Evolutionary conservation across 2,113 vertebrate species (phyloP).

Genomic region (Halichoeres trimaculatus): DNA sequence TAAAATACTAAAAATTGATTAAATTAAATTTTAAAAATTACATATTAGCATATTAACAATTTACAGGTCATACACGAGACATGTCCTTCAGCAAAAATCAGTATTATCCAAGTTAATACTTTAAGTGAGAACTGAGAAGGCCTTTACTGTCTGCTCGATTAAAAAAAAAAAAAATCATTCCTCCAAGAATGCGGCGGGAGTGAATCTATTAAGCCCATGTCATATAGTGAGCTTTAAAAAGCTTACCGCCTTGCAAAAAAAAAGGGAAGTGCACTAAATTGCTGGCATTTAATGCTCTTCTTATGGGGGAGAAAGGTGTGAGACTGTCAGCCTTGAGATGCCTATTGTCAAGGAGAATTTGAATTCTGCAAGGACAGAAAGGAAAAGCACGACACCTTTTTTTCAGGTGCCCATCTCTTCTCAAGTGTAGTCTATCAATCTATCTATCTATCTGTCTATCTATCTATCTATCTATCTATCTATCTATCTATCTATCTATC

Average conservation of each 20-base stretch:
- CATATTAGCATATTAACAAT: too few relatives aligned
- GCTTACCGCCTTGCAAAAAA: slow-evolving; percentile 41
- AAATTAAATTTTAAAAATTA: too few relatives aligned
- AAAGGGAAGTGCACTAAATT: too few relatives aligned
- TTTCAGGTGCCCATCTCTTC: slow-evolving; percentile 17
- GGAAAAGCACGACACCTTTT: slow-evolving; percentile 20
- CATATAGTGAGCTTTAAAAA: slow-evolving; percentile 32
- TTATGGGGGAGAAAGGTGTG: slow-evolving; percentile 23
- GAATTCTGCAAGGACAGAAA: slow-evolving; percentile 38
- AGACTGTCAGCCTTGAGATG: slow-evolving; percentile 29
- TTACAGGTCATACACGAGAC: too few relatives aligned
- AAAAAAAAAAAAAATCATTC: slow-evolving; percentile 3
- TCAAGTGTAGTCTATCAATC: slow-evolving; percentile 8
- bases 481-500: too few relatives aligned
- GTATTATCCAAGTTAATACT: too few relatives aligned
- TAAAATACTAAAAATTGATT: too few relatives aligned
- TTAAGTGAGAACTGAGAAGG: too few relatives aligned
- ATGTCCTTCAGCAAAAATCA: too few relatives aligned
- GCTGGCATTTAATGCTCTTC: slow-evolving; percentile 39
- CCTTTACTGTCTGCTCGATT: background rate
- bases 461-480: too few relatives aligned
- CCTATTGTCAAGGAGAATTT: slow-evolving; percentile 51
- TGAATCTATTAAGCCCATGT: slow-evolving; percentile 23
- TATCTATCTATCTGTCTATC: too few relatives aligned
- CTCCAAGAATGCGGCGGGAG: background rate